Conservation (phyloP, 2,888 invertebrate genomes). For the Catocala fraxini region DNA sequence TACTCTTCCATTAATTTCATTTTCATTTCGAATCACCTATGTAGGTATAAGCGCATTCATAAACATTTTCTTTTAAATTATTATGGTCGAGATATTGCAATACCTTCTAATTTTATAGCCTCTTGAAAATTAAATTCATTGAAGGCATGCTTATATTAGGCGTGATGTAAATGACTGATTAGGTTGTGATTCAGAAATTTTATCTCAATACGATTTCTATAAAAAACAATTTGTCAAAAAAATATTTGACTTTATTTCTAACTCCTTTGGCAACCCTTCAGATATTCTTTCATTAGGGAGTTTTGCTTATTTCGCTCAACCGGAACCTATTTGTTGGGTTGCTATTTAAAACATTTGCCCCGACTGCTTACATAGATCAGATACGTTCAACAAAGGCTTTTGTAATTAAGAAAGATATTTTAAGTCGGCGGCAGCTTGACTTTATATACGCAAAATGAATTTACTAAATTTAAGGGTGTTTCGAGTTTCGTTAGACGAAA, state of each 20-base stretch:
- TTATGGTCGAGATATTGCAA: too few species aligned
- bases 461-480: slow-evolving; percentile 82
- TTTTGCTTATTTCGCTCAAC: slow-evolving; percentile 80
- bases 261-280: slow-evolving; percentile 63
- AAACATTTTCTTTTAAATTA: too few species aligned
- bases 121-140: too few species aligned
- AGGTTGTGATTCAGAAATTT: too few species aligned
- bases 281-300: slow-evolving; percentile 80
- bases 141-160: too few species aligned
- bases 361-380: slow-evolving; percentile 87
- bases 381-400: slow-evolving; percentile 88
- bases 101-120: too few species aligned
- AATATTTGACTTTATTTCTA: slow-evolving; percentile 11
- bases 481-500: slow-evolving; percentile 66
- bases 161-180: too few species aligned
- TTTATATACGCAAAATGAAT: slow-evolving; percentile 85
- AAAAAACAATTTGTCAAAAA: neutral
- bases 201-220: too few species aligned
- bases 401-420: slow-evolving; percentile 88
- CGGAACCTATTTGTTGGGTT: slow-evolving; percentile 85
- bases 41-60: too few species aligned
- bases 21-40: too few species aligned
- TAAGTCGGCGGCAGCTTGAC: slow-evolving; percentile 86
- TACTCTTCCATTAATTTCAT: too few species aligned
- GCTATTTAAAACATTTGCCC: slow-evolving; percentile 86